Evolutionary conservation across 2,797 vertebrate genomes (phyloP).

Genomic region (Danio tinwini): DNA sequence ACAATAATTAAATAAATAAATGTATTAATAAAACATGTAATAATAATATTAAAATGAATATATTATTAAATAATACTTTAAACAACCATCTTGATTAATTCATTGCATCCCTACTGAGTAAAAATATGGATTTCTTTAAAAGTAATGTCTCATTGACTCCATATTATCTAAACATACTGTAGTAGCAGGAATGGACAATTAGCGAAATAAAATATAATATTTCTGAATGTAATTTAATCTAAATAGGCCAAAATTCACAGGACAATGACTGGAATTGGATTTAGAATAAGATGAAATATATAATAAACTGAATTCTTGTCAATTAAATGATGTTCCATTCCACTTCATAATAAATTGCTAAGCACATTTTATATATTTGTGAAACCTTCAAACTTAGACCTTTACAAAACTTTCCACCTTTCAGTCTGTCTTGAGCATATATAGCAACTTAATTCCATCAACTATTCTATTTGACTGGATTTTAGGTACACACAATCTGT

Average conservation of each 20-base stretch:
- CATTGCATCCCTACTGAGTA: background rate
- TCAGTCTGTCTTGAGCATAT: background rate
- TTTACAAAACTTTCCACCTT: background rate
- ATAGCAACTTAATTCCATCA: background rate
- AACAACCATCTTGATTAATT: no score
- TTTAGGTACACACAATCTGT: background rate
- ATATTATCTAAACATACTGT: background rate
- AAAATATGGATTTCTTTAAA: background rate
- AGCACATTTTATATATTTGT: background rate
- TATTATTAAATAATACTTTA: no score
- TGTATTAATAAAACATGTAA: no score
- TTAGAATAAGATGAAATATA: background rate
- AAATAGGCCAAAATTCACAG: background rate
- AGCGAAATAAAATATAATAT: background rate
- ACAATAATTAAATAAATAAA: no score
- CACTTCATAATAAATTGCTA: background rate
- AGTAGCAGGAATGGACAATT: background rate
- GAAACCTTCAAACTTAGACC: no score
- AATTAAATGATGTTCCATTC: background rate
- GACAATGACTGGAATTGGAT: background rate
- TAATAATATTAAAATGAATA: no score
- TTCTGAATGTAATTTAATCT: accelerated
- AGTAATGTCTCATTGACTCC: background rate
- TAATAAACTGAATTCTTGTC: background rate
- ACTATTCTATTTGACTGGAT: background rate